Percentiles rank a stretch among this genome's conserved stretches.
Evolutionary conservation across 2,888 invertebrate species (phyloP).

Genomic region (Trisateles emortualis): DNA sequence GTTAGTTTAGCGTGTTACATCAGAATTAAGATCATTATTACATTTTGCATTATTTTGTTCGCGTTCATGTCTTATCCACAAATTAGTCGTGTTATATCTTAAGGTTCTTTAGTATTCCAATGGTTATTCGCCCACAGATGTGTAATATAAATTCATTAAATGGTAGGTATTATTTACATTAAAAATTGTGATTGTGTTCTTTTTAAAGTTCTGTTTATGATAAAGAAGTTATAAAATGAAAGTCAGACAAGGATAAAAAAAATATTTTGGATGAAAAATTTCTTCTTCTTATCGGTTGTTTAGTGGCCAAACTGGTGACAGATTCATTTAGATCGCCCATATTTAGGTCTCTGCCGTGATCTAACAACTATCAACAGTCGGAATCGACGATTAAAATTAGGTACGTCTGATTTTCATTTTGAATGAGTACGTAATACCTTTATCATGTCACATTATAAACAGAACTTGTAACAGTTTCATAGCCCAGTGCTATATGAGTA

Average conservation of each 20-base stretch:
- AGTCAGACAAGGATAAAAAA: too few species aligned
- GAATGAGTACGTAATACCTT: background rate
- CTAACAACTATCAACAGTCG: too few species aligned
- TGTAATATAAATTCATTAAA: constrained; percentile 40
- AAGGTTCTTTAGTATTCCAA: constrained; percentile 46
- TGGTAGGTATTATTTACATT: constrained; percentile 41
- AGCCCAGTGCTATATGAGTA: constrained; percentile 61
- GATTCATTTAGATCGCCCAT: too few species aligned
- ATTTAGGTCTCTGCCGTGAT: too few species aligned
- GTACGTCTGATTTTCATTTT: constrained; percentile 11
- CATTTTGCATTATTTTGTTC: constrained; percentile 25
- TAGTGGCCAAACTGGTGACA: too few species aligned
- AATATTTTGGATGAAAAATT: too few species aligned
- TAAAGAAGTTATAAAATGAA: constrained; percentile 1
- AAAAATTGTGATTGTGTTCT: constrained; percentile 14
- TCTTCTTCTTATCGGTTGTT: too few species aligned
- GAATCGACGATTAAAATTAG: background rate
- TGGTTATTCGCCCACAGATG: constrained; percentile 47
- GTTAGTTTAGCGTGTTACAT: constrained; percentile 5
- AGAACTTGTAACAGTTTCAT: constrained; percentile 55
- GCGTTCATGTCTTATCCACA: constrained; percentile 48
- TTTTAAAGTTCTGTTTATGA: constrained; percentile 36
- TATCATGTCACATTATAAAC: constrained; percentile 28
- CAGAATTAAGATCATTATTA: constrained; percentile 42
- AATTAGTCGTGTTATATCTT: constrained; percentile 70